Evolutionary conservation across 2,888 invertebrate genomes (phyloP).

Genomic region (Nowickia ferox): DNA sequence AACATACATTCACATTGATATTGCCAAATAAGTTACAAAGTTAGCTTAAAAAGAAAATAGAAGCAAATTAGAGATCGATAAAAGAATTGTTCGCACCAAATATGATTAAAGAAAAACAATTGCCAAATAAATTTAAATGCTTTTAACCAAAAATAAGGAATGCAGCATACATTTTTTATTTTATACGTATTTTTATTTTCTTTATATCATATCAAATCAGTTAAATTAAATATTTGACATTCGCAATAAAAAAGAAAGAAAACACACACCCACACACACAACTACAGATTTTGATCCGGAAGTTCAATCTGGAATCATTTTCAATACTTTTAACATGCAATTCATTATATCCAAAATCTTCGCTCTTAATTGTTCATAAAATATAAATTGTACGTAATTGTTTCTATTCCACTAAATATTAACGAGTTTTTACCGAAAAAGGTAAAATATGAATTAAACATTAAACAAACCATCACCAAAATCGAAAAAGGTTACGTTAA

Average conservation of each 20-base stretch:
- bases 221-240: background rate
- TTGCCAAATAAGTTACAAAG: background rate
- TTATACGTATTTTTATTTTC: background rate
- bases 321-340: too few relatives aligned
- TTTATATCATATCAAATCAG: background rate
- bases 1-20: background rate
- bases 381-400: too few relatives aligned
- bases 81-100: background rate
- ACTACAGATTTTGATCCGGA: too few relatives aligned
- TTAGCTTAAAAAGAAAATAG: background rate
- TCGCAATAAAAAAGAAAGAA: slow-evolving; percentile 11
- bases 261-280: too few relatives aligned
- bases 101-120: background rate
- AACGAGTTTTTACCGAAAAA: too few relatives aligned
- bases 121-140: slow-evolving; percentile 13
- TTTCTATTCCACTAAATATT: too few relatives aligned
- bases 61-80: background rate
- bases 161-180: background rate
- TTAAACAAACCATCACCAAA: too few relatives aligned
- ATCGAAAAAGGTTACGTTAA: too few relatives aligned
- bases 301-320: too few relatives aligned
- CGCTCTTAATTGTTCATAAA: too few relatives aligned
- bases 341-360: too few relatives aligned
- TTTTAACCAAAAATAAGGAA: background rate
- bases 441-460: too few relatives aligned